These are phyloP conservation scores for Epizoanthus ramosus DNA, from an alignment of 92 coral and sea anemone genomes.

Conservation along the genomic window DNA sequence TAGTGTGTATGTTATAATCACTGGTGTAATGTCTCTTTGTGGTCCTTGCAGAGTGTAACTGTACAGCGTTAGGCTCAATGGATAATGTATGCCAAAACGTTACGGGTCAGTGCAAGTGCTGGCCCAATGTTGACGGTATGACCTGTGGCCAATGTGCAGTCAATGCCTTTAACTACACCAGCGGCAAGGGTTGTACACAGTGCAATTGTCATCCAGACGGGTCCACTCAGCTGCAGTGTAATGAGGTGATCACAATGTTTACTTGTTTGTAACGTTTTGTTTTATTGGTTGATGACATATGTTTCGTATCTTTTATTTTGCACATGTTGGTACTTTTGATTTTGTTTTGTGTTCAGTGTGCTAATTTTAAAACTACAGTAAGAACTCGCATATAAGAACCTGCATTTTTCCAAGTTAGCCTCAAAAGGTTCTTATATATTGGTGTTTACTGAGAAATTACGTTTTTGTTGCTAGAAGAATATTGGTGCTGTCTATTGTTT, in stretches of 20 bases:
- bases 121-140: conserved; percentile 69
- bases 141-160: conserved; percentile 76
- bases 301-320: not conserved
- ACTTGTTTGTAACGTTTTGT: not conserved
- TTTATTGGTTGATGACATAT: not conserved
- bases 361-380: too few relatives aligned
- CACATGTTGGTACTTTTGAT: too few relatives aligned
- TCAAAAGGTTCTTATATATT: too few relatives aligned
- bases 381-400: too few relatives aligned
- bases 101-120: conserved; percentile 82
- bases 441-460: too few relatives aligned
- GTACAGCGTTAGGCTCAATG: conserved; percentile 67
- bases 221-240: conserved; percentile 71
- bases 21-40: too few relatives aligned
- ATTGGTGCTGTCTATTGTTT: too few relatives aligned
- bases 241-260: conserved; percentile 58
- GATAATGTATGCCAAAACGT: conserved; percentile 65
- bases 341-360: too few relatives aligned
- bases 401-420: too few relatives aligned
- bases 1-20: too few relatives aligned
- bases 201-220: conserved; percentile 81
- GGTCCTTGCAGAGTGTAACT: conserved; percentile 71
- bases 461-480: too few relatives aligned
- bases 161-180: conserved; percentile 78
- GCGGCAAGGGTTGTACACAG: conserved; percentile 74